Conservation (phyloP, 2,797 vertebrate genomes). For the Zonotrichia albicollis region DNA sequence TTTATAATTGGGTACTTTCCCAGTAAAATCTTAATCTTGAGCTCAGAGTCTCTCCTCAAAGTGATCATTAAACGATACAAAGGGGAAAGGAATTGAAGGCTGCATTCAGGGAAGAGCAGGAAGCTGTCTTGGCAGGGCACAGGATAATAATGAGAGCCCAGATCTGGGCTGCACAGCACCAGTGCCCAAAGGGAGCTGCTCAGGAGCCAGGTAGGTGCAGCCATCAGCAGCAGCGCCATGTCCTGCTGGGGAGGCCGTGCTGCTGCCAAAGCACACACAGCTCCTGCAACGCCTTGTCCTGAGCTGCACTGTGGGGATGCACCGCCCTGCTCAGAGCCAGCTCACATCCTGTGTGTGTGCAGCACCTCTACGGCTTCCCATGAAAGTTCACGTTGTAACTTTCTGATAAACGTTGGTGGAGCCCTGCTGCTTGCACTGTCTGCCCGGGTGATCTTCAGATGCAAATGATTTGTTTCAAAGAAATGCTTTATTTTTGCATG, state of each 20-base stretch:
- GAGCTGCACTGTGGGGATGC: neutral
- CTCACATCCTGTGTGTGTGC: neutral
- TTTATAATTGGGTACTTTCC: neutral
- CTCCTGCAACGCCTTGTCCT: neutral
- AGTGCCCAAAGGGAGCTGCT: neutral
- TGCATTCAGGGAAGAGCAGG: neutral
- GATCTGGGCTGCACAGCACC: neutral
- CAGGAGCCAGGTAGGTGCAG: rapidly evolving
- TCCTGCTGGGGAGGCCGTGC: rapidly evolving
- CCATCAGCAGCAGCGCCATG: neutral
- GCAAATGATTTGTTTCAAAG: neutral
- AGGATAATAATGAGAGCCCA: neutral
- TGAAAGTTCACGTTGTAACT: neutral
- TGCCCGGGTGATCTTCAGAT: neutral
- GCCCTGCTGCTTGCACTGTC: neutral
- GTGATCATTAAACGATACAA: neutral
- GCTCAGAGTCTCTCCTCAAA: neutral
- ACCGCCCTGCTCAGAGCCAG: neutral
- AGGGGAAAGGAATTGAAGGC: neutral
- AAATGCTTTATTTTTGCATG: conserved; percentile 42
- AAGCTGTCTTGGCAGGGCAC: neutral
- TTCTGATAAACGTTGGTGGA: neutral
- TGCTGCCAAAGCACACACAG: rapidly evolving
- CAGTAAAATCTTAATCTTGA: neutral
- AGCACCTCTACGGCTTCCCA: rapidly evolving